phyloP scores from a whole-genome alignment of 1,140 invertebrate genomes.

The Solenopsis invicta region DNA sequence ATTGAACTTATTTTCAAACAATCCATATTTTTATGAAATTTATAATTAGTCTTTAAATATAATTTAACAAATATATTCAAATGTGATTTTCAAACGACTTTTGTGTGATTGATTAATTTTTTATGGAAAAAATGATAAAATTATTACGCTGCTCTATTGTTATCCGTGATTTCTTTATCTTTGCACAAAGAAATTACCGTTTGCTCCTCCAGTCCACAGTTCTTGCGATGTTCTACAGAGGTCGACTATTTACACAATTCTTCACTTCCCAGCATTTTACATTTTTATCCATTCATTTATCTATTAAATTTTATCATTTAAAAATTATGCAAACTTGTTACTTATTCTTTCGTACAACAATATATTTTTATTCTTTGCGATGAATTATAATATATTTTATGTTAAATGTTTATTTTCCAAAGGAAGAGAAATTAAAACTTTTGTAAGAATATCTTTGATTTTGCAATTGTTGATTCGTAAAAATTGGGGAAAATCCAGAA shows the following conservation, averaged over 20 bases:
- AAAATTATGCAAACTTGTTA: neutral
- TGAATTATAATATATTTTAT: neutral
- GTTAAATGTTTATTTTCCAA: neutral
- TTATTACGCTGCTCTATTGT: neutral
- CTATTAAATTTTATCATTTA: neutral
- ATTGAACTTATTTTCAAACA: neutral
- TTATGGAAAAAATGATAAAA: neutral
- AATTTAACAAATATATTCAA: neutral
- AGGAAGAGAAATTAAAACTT: neutral
- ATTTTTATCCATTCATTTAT: neutral
- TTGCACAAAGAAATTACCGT: constrained; percentile 30
- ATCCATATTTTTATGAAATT: neutral
- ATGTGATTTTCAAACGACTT: neutral
- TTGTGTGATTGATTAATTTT: neutral
- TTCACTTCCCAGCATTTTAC: neutral
- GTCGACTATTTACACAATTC: constrained; percentile 32
- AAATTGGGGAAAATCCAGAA: neutral
- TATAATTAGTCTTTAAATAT: neutral
- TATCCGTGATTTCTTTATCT: neutral
- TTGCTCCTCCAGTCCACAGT: neutral
- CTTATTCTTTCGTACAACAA: neutral
- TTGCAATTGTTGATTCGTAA: neutral
- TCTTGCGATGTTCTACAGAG: constrained; percentile 23
- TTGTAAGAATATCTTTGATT: neutral
- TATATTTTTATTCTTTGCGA: constrained; percentile 11